Percentiles rank a stretch among this genome's conserved stretches.
phyloP scores from a whole-genome alignment of 1,140 invertebrate genomes.

The Heliconius congener region DNA sequence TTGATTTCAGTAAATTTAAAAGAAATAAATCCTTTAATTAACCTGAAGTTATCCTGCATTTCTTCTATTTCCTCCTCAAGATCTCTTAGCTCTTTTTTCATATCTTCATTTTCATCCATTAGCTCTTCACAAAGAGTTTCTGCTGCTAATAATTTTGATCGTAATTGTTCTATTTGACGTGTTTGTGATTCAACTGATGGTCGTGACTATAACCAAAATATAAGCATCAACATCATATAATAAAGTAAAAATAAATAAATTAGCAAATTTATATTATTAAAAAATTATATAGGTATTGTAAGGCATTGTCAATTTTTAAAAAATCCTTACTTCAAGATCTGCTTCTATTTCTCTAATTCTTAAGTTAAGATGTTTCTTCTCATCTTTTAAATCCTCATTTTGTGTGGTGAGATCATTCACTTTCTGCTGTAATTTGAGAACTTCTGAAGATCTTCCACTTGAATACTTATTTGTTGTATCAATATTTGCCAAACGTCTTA shows the following conservation, averaged over 20 bases:
- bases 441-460: conserved; percentile 84
- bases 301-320: background rate
- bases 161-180: conserved; percentile 85
- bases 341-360: conserved; percentile 88
- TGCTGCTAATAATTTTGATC: conserved; percentile 90
- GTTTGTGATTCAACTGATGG: conserved; percentile 81
- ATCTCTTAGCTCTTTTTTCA: conserved; percentile 96
- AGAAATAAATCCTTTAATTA: conserved; percentile 15
- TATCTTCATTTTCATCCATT: conserved; percentile 97
- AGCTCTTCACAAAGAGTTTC: conserved; percentile 95
- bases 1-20: conserved; percentile 5
- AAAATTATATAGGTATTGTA: background rate
- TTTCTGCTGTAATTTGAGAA: conserved; percentile 89
- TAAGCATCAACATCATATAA: too few species aligned
- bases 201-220: conserved; percentile 54
- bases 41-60: conserved; percentile 97
- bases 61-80: conserved; percentile 98
- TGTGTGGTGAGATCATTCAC: conserved; percentile 90
- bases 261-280: background rate
- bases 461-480: conserved; percentile 88
- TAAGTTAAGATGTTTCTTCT: conserved; percentile 88
- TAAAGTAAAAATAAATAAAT: too few species aligned
- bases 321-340: conserved; percentile 81
- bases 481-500: conserved; percentile 88
- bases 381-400: conserved; percentile 90